phyloP scores from a whole-genome alignment of 2,797 vertebrate species.

The Liparis tanakae region DNA sequence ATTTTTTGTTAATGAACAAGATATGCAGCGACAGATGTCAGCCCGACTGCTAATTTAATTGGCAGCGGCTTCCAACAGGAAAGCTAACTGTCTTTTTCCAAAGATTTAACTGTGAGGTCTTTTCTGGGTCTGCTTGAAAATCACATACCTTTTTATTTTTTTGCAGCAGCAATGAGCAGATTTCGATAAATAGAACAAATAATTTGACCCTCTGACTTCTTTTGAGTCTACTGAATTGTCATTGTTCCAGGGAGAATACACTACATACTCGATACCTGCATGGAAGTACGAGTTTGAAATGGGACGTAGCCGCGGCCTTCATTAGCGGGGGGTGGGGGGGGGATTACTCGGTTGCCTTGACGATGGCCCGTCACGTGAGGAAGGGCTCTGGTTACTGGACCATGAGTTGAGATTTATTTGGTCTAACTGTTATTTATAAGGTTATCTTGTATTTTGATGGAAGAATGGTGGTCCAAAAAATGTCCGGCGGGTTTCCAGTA shows the following conservation, averaged over 20 bases:
- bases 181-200: not conserved
- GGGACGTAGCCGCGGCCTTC: not conserved
- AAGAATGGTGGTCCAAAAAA: conserved; percentile 6
- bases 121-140: no score
- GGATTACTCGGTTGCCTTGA: conserved; percentile 1
- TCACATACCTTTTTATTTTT: not conserved
- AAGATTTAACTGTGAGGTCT: no score
- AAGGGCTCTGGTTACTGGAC: not conserved
- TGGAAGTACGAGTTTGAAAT: not conserved
- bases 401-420: not conserved
- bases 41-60: not conserved
- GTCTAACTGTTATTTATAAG: not conserved
- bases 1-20: not conserved
- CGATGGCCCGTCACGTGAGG: not conserved
- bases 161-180: not conserved
- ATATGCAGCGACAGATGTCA: not conserved
- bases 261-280: not conserved
- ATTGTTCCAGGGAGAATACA: not conserved
- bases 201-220: not conserved
- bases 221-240: not conserved
- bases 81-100: no score
- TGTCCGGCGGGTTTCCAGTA: conserved; percentile 1
- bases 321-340: not conserved
- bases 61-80: not conserved
- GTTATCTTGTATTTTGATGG: not conserved